A percentile compares a stretch with the other conserved stretches of the same genome.
Conservation (phyloP, 2,888 invertebrate genomes). For the Macrosiphum euphorbiae region DNA sequence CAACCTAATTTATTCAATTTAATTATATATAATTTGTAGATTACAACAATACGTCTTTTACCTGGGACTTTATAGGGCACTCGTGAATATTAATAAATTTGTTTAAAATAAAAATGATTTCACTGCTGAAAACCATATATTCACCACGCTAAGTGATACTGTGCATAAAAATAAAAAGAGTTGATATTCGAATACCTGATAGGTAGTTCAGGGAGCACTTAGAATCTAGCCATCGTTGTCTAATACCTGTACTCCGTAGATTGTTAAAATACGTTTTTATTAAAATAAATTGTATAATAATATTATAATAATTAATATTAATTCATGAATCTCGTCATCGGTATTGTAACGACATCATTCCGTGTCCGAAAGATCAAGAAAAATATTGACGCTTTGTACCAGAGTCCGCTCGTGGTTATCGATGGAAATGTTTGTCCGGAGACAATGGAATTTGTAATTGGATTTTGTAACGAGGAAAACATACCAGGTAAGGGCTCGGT, state of each 20-base stretch:
- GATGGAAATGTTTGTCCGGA: constrained; percentile 85
- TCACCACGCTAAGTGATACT: neutral
- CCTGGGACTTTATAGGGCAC: neutral
- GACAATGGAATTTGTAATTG: constrained; percentile 77
- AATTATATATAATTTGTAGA: neutral
- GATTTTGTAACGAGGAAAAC: constrained; percentile 75
- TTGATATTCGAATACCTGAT: too few relatives aligned
- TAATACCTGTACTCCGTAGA: neutral
- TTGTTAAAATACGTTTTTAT: neutral
- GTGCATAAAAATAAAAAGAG: neutral
- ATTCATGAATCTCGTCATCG: neutral
- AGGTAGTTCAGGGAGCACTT: neutral
- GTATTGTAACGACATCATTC: neutral
- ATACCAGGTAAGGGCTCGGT: constrained; percentile 77
- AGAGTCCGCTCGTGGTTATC: constrained; percentile 82
- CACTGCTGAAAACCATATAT: neutral
- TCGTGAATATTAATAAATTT: too few relatives aligned
- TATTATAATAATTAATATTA: neutral
- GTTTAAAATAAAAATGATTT: too few relatives aligned
- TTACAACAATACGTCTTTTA: neutral
- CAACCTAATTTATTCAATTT: neutral
- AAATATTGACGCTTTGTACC: constrained; percentile 75
- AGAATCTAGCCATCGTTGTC: neutral
- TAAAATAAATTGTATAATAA: neutral
- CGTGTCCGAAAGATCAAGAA: constrained; percentile 73